Conservation (phyloP, 2,113 vertebrate genomes). For the Melanotaenia duboulayi region DNA sequence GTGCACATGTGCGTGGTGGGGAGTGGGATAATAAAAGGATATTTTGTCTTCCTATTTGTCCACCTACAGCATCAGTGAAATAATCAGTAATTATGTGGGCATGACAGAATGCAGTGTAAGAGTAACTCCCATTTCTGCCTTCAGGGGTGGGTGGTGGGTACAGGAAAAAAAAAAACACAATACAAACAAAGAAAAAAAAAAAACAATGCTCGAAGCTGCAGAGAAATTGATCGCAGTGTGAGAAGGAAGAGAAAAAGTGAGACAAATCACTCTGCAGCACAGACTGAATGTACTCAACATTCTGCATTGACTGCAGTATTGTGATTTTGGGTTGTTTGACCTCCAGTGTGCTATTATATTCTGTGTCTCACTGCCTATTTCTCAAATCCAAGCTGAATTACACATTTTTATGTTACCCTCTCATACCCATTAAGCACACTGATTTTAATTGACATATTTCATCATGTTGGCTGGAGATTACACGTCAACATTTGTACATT, state of each 20-base stretch:
- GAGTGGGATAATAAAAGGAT: constrained; percentile 48
- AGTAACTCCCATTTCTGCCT: constrained; percentile 37
- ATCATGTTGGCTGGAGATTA: constrained; percentile 1
- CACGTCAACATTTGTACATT: not conserved
- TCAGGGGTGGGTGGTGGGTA: constrained; percentile 35
- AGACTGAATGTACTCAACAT: constrained; percentile 35
- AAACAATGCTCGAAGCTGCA: constrained; percentile 16
- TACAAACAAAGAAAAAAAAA: too few species aligned
- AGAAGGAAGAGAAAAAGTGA: constrained; percentile 36
- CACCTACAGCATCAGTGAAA: constrained; percentile 50
- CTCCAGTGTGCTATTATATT: not conserved
- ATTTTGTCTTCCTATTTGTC: constrained; percentile 58
- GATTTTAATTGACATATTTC: constrained; percentile 28
- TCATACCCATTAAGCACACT: not conserved
- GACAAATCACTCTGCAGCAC: constrained; percentile 43
- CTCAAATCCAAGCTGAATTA: not conserved
- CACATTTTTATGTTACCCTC: not conserved
- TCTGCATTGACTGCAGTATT: constrained; percentile 50
- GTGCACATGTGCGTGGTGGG: constrained; percentile 27
- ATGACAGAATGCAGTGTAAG: constrained; percentile 28
- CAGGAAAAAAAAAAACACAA: constrained; percentile 17
- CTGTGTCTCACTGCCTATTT: not conserved
- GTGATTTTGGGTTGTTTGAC: constrained; percentile 25
- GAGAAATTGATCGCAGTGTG: constrained; percentile 46
- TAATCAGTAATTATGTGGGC: constrained; percentile 28